Evolutionary conservation across 2,113 vertebrate species (phyloP).

Genomic region (Fregetta grallaria): DNA sequence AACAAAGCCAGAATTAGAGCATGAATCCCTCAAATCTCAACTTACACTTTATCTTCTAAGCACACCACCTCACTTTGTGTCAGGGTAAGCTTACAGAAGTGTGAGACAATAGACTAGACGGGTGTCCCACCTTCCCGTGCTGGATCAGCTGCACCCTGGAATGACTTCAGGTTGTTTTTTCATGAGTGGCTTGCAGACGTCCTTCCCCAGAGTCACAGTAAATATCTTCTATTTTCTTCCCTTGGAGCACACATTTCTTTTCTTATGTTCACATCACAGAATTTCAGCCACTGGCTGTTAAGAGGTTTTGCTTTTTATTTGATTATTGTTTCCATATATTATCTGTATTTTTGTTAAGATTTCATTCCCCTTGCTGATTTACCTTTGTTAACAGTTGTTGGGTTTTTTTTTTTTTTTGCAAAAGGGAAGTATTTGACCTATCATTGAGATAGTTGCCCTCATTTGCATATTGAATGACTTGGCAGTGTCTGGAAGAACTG

Average conservation of each 20-base stretch:
- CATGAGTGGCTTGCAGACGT: neutral
- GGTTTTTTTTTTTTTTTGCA: neutral
- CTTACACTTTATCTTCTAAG: neutral
- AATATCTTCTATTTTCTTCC: neutral
- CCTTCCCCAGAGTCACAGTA: neutral
- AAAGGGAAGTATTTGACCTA: neutral
- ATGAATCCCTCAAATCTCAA: neutral
- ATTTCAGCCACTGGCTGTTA: neutral
- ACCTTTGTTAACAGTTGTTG: neutral
- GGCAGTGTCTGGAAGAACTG: neutral
- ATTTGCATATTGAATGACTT: neutral
- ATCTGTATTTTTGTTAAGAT: neutral
- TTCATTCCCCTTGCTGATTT: neutral
- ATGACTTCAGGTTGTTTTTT: neutral
- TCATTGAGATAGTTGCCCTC: neutral
- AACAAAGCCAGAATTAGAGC: neutral
- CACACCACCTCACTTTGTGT: neutral
- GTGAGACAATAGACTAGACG: neutral
- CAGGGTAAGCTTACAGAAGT: neutral
- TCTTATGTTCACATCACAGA: neutral
- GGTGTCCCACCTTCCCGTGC: neutral
- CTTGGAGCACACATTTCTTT: neutral
- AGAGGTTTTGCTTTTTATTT: neutral
- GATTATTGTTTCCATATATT: neutral
- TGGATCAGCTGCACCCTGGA: neutral